phyloP scores from a whole-genome alignment of 23 tunicate species.

The Clavelina lepadiformis region DNA sequence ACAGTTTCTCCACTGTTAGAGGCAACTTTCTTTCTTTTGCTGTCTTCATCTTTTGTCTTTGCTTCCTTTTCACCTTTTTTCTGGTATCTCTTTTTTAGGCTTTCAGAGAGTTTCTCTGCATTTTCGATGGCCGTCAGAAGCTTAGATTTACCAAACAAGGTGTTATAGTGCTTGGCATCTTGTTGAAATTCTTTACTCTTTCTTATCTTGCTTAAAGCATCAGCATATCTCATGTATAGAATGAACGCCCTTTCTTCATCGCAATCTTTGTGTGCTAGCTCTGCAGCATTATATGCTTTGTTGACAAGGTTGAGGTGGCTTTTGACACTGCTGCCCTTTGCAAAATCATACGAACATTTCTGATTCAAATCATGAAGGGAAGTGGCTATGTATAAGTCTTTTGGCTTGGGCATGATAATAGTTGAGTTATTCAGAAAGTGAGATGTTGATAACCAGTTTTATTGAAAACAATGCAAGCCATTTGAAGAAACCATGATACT shows the following conservation, averaged over 20 bases:
- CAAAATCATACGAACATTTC: constrained; percentile 44
- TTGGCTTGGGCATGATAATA: constrained; percentile 22
- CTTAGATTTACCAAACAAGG: constrained; percentile 33
- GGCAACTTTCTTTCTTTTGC: not conserved
- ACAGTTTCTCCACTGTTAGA: constrained; percentile 3
- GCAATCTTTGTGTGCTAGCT: constrained; percentile 23
- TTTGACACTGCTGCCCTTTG: constrained; percentile 34
- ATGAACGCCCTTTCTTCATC: constrained; percentile 90
- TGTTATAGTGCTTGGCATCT: constrained; percentile 37
- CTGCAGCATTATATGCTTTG: constrained; percentile 59
- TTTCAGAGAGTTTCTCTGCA: constrained; percentile 52
- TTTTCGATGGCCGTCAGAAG: constrained; percentile 32
- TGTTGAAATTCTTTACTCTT: constrained; percentile 47
- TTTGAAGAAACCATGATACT: no score
- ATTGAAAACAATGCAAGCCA: no score
- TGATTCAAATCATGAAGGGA: constrained; percentile 48
- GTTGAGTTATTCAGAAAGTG: no score
- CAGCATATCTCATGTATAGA: constrained; percentile 76
- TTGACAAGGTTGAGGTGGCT: constrained; percentile 36
- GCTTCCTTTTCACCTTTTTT: constrained; percentile 8
- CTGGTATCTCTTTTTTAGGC: constrained; percentile 40
- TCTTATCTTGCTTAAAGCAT: constrained; percentile 41
- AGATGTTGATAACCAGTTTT: no score
- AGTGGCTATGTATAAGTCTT: constrained; percentile 47
- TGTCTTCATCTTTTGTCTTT: constrained; percentile 5